Base-by-base conservation (phyloP, 2,888 invertebrate genomes). In the Lasioglossum marginatum region DNA sequence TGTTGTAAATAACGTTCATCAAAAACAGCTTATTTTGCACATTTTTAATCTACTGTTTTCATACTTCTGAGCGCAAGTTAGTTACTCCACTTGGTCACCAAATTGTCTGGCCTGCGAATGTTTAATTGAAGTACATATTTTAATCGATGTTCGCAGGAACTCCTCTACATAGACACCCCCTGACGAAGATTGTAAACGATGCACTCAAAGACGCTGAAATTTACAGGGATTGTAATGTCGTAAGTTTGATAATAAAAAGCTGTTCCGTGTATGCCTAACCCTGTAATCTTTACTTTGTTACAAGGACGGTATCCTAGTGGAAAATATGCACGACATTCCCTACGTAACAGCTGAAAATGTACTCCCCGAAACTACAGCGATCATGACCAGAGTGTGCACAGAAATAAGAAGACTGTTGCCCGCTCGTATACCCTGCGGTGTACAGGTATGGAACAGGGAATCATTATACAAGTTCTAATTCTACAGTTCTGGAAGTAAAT, bases 281-380 rank as follows among this genome's bases (percentile, higher is more conserved):
- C 2, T 70, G 19, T 10, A 34, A 66, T 10, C 19, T 31, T 0
- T 31, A n/a, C n/a, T 48, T 76, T 68, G 37, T 8, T 85, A 92
- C 27, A 91, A 97, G 97, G 97, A 97, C 94, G 97, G 96, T 3
- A 95, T 98, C 40, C 92, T 98, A 63, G 95, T 98, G 19, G 98
- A 98, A 95, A 98, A 98, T 93, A 98, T 98, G 98, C 96, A 97
- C 92, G 98, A 98, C 93, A 94, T 97, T 37, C 98, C 98, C 0
- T 98, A 98, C 92, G 92, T 97, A 1, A 96, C 96, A 91, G 95
- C 96, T 2, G 94, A 95, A 71, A 92, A 96, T 71, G 93, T 97
- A 76, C 96, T 96, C 4, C 97, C 97, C 0, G 98, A 98, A 95
- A 96, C 96, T 23, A 96, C 96, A 1, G 96, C 97, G 0, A 94